Evolutionary conservation across 1,140 invertebrate genomes (phyloP).

Genomic region (Drusus annulatus): DNA sequence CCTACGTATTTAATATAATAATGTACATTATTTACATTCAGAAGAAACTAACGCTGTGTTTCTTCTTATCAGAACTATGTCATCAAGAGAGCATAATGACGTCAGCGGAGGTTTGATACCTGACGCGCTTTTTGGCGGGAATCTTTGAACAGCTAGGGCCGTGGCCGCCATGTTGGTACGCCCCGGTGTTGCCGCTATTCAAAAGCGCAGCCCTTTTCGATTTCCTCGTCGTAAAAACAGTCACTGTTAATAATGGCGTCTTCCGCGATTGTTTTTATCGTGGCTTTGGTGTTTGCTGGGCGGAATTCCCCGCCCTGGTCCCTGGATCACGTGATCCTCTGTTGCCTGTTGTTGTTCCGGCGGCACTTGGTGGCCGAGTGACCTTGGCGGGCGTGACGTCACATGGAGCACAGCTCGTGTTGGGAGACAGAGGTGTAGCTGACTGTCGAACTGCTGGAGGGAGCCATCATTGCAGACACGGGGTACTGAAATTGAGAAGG

Average conservation of each 20-base stretch:
- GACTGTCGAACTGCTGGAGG: slow-evolving; percentile 47
- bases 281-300: slow-evolving; percentile 34
- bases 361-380: slow-evolving; percentile 62
- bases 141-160: slow-evolving; percentile 21
- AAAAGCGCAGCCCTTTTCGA: neutral
- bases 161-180: slow-evolving; percentile 27
- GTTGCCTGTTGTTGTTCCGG: slow-evolving; percentile 67
- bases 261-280: slow-evolving; percentile 55
- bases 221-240: slow-evolving; percentile 43
- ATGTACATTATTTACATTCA: neutral
- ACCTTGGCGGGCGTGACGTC: slow-evolving; percentile 68
- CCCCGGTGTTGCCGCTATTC: slow-evolving; percentile 17
- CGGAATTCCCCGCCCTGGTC: slow-evolving; percentile 53
- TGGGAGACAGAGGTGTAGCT: slow-evolving; percentile 68
- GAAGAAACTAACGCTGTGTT: neutral
- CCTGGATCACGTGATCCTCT: slow-evolving; percentile 59
- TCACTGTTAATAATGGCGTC: slow-evolving; percentile 48
- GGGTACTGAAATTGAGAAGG: slow-evolving; percentile 64
- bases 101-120: slow-evolving; percentile 52
- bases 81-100: slow-evolving; percentile 55
- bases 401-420: slow-evolving; percentile 71
- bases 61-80: slow-evolving; percentile 11
- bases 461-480: slow-evolving; percentile 65
- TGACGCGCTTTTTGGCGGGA: slow-evolving; percentile 52
- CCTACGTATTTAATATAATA: too few relatives aligned